Base-by-base conservation (phyloP, 2,888 invertebrate genomes). In the Synergus umbraculus region DNA sequence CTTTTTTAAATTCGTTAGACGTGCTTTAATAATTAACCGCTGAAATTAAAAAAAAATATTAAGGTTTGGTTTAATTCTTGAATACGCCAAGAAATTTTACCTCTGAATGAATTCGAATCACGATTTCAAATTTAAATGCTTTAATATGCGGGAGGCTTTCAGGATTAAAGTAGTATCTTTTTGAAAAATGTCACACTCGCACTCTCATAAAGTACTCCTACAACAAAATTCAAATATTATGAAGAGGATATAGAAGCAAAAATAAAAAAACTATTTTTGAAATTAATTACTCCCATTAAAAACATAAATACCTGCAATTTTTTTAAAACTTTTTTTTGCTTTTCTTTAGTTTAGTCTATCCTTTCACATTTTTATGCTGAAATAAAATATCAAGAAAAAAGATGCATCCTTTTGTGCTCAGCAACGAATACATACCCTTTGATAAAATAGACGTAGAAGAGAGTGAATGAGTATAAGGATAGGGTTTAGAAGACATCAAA, bases 401-500 rank as follows among this genome's bases (percentile, higher is more conserved):
- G 54, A 9, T n/a, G 41, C n/a, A 54, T n/a, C 29, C 15, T 29
- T 44, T 4, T 22, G 46, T 58, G 73, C n/a, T 12, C n/a, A 12
- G 10, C 41, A 58, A 54, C 15, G 37, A 73, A 37, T 37, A 54
- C 10, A 18, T 9, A n/a, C 1, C 9, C 41, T 66, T 66, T 58
- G 49, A 49, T 29, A 22, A 49, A 4, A 69, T 29, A 3, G 29
- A 54, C 29, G 29, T 9, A 37, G 15, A 10, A 9, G n/a, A 58
- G 5, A n/a, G 54, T 37, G 37, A 73, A 73, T 54, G 54, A 69
- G 49, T 54, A 10, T 5, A 18, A 13, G 54, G 54, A 54, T 73
- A 37, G 37, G 54, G 54, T 73, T 54, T 9, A 37, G 37, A 54
- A 41, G 73, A 37, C 73, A n/a, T 49, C 49, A 69, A 69, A 54